Base-by-base conservation (phyloP, 2,797 vertebrate genomes). In the Oreochromis grahami region DNA sequence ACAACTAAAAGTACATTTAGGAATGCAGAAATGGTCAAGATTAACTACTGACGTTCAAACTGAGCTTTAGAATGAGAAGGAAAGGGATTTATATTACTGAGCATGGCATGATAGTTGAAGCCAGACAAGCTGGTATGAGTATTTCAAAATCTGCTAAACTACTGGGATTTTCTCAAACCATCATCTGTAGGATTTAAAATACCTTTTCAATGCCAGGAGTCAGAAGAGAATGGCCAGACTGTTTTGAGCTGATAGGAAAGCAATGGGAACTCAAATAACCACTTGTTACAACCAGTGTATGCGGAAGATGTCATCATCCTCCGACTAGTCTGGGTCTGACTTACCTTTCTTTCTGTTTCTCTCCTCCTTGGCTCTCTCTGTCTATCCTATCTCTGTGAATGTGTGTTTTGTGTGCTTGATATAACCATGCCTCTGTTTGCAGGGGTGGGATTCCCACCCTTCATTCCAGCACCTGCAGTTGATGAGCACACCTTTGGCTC, bases 331-430 rank as follows among this genome's bases (percentile, higher is more conserved):
- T 17, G 36, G 32, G 32, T 60, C 1, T 60, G 0, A 36, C 4
- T 60, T 36, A 36, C 6, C 17, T 7, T 60, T 60, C 4, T 36
- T 60, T 1, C 58, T 36, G 10, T 60, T 34, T 60, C 17, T 60
- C 10, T 5, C 32, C 32, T 36, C 58, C 32, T 1, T 17, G 11
- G 17, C 58, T 60, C 58, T 60, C 58, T 12, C 17, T 0, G 0
- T 60, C 58, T 60, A 60, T 60, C 4, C 36, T 38, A 38, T 38
- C 36, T 38, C 17, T 60, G 58, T 60, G 58, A 12, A 36, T n/a
- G 4, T 1, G 58, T 12, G 36, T 32, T 60, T 60, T 60, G 56
- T 36, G 17, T 36, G 17, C 10, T 60, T 60, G 58, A 60, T 36
- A n/a, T 60, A n/a, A 60, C 32, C 58, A 60, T 36, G 17, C 58